Conservation (phyloP, 2,888 invertebrate species). For the Coremacera marginata region DNA sequence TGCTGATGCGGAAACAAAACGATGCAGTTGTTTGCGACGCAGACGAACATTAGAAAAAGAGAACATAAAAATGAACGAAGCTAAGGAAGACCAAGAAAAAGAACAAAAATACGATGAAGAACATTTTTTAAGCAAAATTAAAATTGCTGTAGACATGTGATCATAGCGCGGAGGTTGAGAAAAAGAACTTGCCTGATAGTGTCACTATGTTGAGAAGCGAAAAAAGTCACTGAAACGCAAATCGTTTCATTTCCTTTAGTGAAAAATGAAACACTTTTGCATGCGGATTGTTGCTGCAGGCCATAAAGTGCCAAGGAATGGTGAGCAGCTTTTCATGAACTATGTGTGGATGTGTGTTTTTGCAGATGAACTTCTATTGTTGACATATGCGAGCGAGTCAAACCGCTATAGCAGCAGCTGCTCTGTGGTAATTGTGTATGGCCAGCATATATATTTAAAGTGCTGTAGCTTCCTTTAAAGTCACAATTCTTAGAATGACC, state of each 20-base stretch:
- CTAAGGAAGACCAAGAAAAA: background rate
- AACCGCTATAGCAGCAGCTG: too few relatives aligned
- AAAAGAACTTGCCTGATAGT: background rate
- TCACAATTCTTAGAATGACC: too few relatives aligned
- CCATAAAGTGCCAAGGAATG: background rate
- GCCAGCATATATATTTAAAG: too few relatives aligned
- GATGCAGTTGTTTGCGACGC: too few relatives aligned
- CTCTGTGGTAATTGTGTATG: too few relatives aligned
- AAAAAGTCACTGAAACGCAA: conserved; percentile 5
- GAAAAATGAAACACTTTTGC: background rate
- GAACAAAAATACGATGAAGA: background rate
- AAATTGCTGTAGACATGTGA: background rate
- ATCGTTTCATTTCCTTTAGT: conserved; percentile 34
- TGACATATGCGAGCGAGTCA: background rate
- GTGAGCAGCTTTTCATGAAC: background rate
- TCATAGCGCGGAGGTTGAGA: background rate
- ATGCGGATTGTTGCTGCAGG: background rate
- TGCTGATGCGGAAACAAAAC: too few relatives aligned
- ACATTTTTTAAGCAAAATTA: background rate
- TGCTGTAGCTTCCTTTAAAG: too few relatives aligned
- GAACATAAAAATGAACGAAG: background rate
- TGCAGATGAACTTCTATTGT: conserved; percentile 1
- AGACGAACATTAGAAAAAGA: too few relatives aligned
- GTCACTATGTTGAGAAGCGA: background rate
- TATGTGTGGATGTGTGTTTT: background rate